Percentiles rank a stretch among this genome's conserved stretches.
Conservation (phyloP, 2,113 vertebrate species). For the Psittacus erithacus region DNA sequence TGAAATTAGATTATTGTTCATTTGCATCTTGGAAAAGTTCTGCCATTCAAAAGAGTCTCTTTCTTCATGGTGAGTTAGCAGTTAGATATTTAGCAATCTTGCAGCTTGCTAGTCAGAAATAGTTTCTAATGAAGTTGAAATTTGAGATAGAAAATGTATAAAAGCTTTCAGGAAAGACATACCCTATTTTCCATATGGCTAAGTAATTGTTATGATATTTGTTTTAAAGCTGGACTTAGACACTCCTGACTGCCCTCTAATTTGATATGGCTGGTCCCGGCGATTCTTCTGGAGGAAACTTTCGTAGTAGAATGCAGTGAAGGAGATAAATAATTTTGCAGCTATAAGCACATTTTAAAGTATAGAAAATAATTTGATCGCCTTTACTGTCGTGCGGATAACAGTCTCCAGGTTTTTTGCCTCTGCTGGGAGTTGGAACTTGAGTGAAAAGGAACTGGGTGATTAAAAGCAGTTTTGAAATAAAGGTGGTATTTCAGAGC, state of each 20-base stretch:
- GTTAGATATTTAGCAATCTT: conserved; percentile 68
- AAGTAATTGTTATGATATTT: conserved; percentile 80
- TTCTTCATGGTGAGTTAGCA: conserved; percentile 70
- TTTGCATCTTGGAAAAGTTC: conserved; percentile 66
- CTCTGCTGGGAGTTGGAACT: conserved; percentile 44
- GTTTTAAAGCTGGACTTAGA: conserved; percentile 81
- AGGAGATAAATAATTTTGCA: conserved; percentile 77
- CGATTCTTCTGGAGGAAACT: conserved; percentile 75
- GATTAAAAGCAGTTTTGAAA: conserved; percentile 58
- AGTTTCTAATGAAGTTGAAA: conserved; percentile 77
- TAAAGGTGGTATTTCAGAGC: conserved; percentile 11
- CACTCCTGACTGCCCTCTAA: conserved; percentile 77
- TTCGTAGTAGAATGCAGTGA: conserved; percentile 71
- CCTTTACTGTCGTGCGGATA: conserved; percentile 20
- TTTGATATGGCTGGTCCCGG: conserved; percentile 75
- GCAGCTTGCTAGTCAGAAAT: conserved; percentile 69
- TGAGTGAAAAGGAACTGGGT: conserved; percentile 30
- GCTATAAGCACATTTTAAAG: conserved; percentile 67
- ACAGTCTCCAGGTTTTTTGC: conserved; percentile 54
- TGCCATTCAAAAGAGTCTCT: conserved; percentile 57
- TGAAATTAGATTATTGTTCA: conserved; percentile 70
- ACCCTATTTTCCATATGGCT: conserved; percentile 77
- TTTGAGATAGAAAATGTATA: conserved; percentile 72
- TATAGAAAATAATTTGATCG: conserved; percentile 64
- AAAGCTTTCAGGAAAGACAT: conserved; percentile 74